A percentile compares a stretch with the other conserved stretches of the same genome.
Conservation (phyloP, 2,113 vertebrate genomes). For the Ramphastos sulfuratus region DNA sequence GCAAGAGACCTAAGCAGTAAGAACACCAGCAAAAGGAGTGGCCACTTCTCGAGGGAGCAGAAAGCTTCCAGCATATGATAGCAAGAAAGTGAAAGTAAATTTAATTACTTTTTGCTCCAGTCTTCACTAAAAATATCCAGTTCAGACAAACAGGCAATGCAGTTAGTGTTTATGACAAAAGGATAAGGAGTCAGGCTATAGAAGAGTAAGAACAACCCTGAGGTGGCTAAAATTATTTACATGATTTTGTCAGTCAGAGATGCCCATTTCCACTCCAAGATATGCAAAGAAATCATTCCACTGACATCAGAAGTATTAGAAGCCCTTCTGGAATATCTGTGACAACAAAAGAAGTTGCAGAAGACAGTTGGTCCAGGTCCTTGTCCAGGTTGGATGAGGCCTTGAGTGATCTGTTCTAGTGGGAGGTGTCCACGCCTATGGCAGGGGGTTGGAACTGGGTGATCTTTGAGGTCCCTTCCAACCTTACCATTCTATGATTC, state of each 20-base stretch:
- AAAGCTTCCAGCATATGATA: background rate
- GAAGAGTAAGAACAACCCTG: background rate
- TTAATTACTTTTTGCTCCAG: background rate
- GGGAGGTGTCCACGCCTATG: too few relatives aligned
- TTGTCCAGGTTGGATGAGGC: too few relatives aligned
- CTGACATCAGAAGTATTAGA: background rate
- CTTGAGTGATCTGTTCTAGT: too few relatives aligned
- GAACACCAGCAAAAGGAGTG: background rate
- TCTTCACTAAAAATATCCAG: background rate
- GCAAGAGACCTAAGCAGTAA: background rate
- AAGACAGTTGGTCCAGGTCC: background rate
- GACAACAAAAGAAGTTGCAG: background rate
- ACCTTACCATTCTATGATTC: too few relatives aligned
- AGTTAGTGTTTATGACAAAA: background rate
- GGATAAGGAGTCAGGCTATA: background rate
- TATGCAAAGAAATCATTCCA: background rate
- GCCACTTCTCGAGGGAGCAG: background rate
- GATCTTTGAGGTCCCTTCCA: too few relatives aligned
- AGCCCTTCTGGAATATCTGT: background rate
- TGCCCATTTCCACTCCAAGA: background rate
- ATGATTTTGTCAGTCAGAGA: background rate
- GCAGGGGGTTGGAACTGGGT: too few relatives aligned
- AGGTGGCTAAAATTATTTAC: conserved; percentile 2
- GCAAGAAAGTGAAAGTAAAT: background rate
- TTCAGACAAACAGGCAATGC: background rate